phyloP scores from a whole-genome alignment of 1,140 invertebrate species.

The Melanaphis sacchari region DNA sequence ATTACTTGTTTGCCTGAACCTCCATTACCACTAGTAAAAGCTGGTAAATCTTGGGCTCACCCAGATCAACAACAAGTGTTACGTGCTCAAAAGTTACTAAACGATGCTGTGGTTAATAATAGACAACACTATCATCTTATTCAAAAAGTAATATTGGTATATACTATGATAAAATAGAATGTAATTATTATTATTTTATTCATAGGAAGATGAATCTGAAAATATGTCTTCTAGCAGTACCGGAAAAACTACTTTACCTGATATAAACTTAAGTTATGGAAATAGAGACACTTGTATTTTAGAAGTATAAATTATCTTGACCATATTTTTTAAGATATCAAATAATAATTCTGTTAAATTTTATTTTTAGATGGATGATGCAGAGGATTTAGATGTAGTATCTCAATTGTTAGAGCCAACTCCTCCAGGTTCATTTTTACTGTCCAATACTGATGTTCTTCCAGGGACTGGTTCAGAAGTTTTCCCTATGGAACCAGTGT shows the following conservation, averaged over 20 bases:
- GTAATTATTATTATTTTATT: constrained; percentile 50
- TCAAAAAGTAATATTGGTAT: constrained; percentile 9
- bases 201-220: constrained; percentile 64
- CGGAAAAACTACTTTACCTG: constrained; percentile 77
- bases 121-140: constrained; percentile 56
- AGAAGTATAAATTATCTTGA: constrained; percentile 66
- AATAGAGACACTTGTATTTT: constrained; percentile 85
- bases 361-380: constrained; percentile 78
- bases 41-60: constrained; percentile 69
- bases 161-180: neutral
- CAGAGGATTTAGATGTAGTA: constrained; percentile 83
- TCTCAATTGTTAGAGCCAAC: constrained; percentile 78
- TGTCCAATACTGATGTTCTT: constrained; percentile 83
- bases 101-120: constrained; percentile 74
- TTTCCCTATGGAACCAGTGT: constrained; percentile 65
- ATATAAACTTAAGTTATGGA: constrained; percentile 78
- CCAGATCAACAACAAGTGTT: constrained; percentile 61
- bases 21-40: constrained; percentile 73
- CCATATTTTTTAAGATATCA: neutral
- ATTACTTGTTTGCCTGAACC: constrained; percentile 76
- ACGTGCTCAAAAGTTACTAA: constrained; percentile 70
- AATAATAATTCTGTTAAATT: neutral
- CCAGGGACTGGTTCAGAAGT: constrained; percentile 71
- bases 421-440: constrained; percentile 80
- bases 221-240: constrained; percentile 74